Evolutionary conservation across 2,113 vertebrate genomes (phyloP).

Genomic region (Lepisosteus osseus): DNA sequence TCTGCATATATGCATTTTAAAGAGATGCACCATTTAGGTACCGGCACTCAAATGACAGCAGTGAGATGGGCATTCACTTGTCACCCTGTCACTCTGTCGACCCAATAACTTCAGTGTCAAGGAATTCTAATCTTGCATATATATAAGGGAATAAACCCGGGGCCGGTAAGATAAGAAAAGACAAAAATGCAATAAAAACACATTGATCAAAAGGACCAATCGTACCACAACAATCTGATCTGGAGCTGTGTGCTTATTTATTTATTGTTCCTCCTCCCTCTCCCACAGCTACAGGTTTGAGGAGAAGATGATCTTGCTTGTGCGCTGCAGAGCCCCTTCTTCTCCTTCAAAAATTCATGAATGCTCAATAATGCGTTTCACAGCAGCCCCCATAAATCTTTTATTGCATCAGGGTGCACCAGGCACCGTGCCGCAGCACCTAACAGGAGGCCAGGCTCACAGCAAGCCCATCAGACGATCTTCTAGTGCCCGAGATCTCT

Average conservation of each 20-base stretch:
- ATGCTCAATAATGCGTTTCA: conserved; percentile 2
- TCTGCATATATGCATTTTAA: conserved; percentile 33
- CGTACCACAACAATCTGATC: conserved; percentile 13
- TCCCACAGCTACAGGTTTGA: not conserved
- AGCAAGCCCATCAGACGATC: too few relatives aligned
- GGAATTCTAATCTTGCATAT: conserved; percentile 20
- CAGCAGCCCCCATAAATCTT: conserved; percentile 3
- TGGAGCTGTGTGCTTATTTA: conserved; percentile 8
- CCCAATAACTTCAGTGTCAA: conserved; percentile 10
- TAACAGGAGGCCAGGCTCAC: not conserved
- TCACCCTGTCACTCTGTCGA: conserved; percentile 16
- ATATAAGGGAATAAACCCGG: conserved; percentile 4
- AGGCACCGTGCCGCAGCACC: not conserved
- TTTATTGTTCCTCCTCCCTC: not conserved
- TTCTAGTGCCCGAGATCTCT: too few relatives aligned
- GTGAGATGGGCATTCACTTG: conserved; percentile 11
- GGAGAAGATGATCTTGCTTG: not conserved
- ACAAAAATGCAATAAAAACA: conserved; percentile 12
- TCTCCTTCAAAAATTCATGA: conserved; percentile 2
- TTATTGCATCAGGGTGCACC: not conserved
- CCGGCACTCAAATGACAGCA: conserved; percentile 8
- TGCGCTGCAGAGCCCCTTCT: not conserved
- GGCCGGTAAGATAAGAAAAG: not conserved
- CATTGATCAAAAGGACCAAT: conserved; percentile 4
- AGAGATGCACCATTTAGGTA: conserved; percentile 22